Conservation (phyloP, 2,113 vertebrate species). For the Neopipo cinnamomea region DNA sequence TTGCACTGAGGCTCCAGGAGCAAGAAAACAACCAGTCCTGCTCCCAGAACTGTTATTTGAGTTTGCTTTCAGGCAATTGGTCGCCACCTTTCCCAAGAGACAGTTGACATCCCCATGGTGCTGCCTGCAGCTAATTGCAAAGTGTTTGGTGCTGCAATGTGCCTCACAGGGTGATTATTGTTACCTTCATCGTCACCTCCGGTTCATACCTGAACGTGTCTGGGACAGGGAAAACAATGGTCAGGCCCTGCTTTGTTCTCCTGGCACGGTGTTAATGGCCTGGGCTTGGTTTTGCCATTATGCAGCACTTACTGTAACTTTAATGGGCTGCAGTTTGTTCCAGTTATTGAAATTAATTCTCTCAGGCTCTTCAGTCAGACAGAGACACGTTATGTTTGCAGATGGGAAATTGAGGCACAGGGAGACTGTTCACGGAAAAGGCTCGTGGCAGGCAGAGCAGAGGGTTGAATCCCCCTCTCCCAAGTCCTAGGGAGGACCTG, state of each 20-base stretch:
- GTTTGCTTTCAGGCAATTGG: not conserved
- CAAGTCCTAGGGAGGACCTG: not conserved
- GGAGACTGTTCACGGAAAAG: not conserved
- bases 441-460: not conserved
- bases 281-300: not conserved
- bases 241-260: not conserved
- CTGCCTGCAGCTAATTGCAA: not conserved
- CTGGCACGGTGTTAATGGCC: not conserved
- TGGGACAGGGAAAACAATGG: not conserved
- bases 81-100: not conserved
- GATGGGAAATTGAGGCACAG: not conserved
- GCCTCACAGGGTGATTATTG: not conserved
- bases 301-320: not conserved
- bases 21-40: not conserved
- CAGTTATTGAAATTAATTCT: not conserved
- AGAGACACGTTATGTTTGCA: rapidly evolving
- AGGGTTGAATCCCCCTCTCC: not conserved
- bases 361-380: not conserved
- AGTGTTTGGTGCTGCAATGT: not conserved
- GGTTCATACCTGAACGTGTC: not conserved
- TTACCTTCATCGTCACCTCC: not conserved
- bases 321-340: not conserved
- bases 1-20: not conserved
- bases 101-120: not conserved
- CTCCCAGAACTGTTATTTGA: not conserved